Percentiles rank a stretch among this genome's conserved stretches.
Conservation (phyloP, 1,140 invertebrate genomes). For the Aphelenchoides besseyi region DNA sequence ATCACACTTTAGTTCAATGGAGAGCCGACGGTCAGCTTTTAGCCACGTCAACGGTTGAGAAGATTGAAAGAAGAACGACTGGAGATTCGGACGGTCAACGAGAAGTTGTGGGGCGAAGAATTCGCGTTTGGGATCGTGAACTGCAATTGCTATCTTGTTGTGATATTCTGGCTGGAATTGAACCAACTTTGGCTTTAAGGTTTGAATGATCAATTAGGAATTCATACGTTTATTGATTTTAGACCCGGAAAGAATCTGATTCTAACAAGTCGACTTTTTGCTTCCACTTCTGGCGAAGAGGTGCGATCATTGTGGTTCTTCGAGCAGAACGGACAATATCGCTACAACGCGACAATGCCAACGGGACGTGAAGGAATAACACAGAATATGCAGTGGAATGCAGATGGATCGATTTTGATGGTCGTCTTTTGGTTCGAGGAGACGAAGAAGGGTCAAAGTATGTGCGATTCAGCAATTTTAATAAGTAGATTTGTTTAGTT, state of each 20-base stretch:
- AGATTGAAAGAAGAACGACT: constrained; percentile 14
- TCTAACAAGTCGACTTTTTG: constrained; percentile 70
- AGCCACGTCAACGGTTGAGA: constrained; percentile 71
- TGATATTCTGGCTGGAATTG: constrained; percentile 72
- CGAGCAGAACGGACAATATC: constrained; percentile 85
- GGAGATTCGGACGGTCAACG: neutral
- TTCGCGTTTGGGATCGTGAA: constrained; percentile 75
- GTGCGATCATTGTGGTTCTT: constrained; percentile 72
- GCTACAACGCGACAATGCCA: constrained; percentile 76
- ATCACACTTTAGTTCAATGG: constrained; percentile 72
- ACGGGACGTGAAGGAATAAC: constrained; percentile 68
- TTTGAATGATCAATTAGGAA: constrained; percentile 42
- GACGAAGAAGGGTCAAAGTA: constrained; percentile 33
- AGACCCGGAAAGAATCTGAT: constrained; percentile 76
- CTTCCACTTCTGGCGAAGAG: constrained; percentile 65
- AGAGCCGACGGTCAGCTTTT: constrained; percentile 78
- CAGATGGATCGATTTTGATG: constrained; percentile 74
- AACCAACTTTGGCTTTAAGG: constrained; percentile 73
- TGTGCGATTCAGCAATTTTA: constrained; percentile 22
- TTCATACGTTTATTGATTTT: constrained; percentile 31
- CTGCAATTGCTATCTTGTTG: constrained; percentile 73
- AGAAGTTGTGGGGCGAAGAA: constrained; percentile 64
- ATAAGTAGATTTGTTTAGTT: constrained; percentile 62
- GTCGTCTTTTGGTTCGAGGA: constrained; percentile 67
- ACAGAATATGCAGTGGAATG: constrained; percentile 74